Evolutionary conservation across 1,140 invertebrate genomes (phyloP).

Genomic region (Radopholus similis): DNA sequence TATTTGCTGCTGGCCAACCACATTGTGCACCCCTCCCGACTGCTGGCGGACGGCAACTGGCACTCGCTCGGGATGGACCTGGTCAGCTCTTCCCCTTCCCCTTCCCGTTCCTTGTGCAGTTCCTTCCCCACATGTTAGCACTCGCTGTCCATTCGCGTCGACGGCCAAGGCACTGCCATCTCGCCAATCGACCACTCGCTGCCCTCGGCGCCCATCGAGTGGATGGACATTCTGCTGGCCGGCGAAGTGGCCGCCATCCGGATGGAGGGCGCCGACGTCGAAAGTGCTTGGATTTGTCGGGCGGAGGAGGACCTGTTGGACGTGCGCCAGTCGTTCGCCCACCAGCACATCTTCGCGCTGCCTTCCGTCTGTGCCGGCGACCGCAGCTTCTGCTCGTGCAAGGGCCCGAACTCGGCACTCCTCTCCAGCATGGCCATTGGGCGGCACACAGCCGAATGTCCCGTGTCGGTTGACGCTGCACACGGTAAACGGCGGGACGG

Average conservation of each 20-base stretch:
- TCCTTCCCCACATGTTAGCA: constrained; percentile 3
- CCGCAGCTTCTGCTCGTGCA: constrained; percentile 7
- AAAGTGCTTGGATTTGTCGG: not conserved
- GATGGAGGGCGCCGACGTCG: not conserved
- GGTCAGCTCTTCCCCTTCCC: not conserved
- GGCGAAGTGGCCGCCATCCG: constrained; percentile 14
- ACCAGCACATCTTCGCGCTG: constrained; percentile 5
- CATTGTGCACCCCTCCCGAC: constrained; percentile 12
- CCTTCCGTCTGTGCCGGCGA: not conserved
- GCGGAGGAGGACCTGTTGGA: not conserved
- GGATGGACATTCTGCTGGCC: constrained; percentile 16
- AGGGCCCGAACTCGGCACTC: constrained; percentile 17
- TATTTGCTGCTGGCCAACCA: constrained; percentile 18
- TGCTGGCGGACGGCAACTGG: constrained; percentile 17
- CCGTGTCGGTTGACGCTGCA: not conserved
- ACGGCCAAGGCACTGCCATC: constrained; percentile 12
- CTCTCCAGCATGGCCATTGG: not conserved
- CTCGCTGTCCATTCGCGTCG: constrained; percentile 4
- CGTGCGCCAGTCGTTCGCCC: not conserved
- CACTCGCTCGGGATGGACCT: constrained; percentile 13
- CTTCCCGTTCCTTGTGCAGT: too few species aligned
- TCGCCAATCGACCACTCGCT: not conserved
- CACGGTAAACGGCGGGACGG: not conserved
- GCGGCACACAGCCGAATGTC: constrained; percentile 9
- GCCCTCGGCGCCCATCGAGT: not conserved